Evolutionary conservation across 1,140 invertebrate genomes (phyloP).

Genomic region (Stratiolaelaps scimitus): DNA sequence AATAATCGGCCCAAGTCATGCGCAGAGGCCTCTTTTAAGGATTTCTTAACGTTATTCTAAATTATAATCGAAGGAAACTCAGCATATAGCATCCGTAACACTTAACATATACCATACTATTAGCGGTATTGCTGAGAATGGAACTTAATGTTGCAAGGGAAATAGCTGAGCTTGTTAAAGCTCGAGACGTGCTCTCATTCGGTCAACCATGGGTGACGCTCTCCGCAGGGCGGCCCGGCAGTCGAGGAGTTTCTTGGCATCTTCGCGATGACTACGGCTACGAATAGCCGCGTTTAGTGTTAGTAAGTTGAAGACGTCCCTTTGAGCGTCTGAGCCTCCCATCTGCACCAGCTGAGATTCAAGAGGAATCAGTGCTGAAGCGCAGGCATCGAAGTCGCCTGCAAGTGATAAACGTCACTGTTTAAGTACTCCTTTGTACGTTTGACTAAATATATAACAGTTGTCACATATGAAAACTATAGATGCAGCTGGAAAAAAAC

Average conservation of each 20-base stretch:
- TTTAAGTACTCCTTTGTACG: too few relatives aligned
- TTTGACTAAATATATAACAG: conserved; percentile 25
- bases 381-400: conserved; percentile 5
- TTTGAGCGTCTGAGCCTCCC: conserved; percentile 34
- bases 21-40: too few relatives aligned
- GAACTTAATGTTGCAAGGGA: too few relatives aligned
- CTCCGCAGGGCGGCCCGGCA: neutral
- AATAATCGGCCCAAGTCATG: too few relatives aligned
- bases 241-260: conserved; percentile 22
- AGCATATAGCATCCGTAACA: too few relatives aligned
- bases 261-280: neutral
- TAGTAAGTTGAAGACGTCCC: conserved; percentile 44
- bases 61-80: too few relatives aligned
- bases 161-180: neutral
- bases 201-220: conserved; percentile 11
- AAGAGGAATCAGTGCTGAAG: conserved; percentile 3
- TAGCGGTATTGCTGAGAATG: too few relatives aligned
- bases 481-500: neutral
- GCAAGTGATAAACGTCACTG: neutral
- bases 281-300: conserved; percentile 41
- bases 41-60: too few relatives aligned
- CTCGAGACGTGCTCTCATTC: neutral
- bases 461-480: conserved; percentile 2
- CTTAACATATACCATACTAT: too few relatives aligned
- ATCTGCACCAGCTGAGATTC: conserved; percentile 28